Percentiles rank a stretch among this genome's conserved stretches.
Evolutionary conservation across 2,113 vertebrate species (phyloP).

Genomic region (Prietella phreatophila): DNA sequence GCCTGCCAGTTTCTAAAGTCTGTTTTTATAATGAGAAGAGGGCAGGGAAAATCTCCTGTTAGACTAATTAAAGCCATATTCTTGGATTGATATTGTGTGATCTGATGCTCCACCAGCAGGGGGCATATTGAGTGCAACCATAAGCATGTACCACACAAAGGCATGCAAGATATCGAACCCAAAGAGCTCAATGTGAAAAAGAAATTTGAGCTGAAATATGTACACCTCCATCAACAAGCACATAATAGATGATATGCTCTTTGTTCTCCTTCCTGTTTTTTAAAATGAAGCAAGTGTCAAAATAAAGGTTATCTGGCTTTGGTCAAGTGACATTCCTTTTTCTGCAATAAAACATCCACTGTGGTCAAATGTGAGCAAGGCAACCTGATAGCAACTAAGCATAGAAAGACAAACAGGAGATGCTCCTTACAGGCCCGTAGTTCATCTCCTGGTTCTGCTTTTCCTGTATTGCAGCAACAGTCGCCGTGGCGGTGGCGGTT

Average conservation of each 20-base stretch:
- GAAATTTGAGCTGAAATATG: constrained; percentile 18
- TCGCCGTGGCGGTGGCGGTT: constrained; percentile 90
- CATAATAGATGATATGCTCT: neutral
- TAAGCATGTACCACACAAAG: constrained; percentile 1
- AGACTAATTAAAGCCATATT: constrained; percentile 45
- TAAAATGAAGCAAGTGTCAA: constrained; percentile 2
- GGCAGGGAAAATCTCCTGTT: neutral
- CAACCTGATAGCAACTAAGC: neutral
- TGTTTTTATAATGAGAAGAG: constrained; percentile 9
- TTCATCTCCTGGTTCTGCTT: constrained; percentile 95
- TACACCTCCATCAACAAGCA: constrained; percentile 3
- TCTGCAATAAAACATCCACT: neutral
- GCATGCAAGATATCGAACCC: neutral
- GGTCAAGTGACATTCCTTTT: neutral
- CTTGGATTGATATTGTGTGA: neutral
- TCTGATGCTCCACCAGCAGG: constrained; percentile 40
- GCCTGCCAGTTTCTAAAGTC: constrained; percentile 28
- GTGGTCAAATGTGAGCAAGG: neutral
- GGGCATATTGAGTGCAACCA: constrained; percentile 25
- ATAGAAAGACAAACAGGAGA: constrained; percentile 4
- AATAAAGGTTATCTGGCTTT: neutral
- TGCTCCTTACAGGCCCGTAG: constrained; percentile 82
- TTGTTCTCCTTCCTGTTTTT: neutral
- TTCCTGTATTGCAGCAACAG: constrained; percentile 91
- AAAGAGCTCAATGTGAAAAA: neutral